Percentiles rank a stretch among this genome's conserved stretches.
Conservation (phyloP, 2,888 invertebrate genomes). For the Tyria jacobaeae region DNA sequence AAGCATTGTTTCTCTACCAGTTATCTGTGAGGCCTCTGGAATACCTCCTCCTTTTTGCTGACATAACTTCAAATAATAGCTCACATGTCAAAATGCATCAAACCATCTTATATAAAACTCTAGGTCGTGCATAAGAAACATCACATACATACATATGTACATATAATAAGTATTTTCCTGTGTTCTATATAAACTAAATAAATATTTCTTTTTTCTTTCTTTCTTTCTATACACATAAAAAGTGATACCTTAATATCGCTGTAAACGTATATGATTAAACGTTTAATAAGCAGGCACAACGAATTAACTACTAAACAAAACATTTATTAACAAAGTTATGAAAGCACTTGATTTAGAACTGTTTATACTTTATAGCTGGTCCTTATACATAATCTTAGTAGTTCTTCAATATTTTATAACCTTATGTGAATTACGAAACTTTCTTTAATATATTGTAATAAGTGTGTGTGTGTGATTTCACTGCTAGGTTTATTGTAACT, state of each 20-base stretch:
- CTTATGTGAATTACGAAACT: background rate
- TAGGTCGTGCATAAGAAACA: too few species aligned
- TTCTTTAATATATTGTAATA: background rate
- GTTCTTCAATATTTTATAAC: conserved; percentile 1
- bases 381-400: conserved; percentile 6
- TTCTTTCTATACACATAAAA: background rate
- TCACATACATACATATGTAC: background rate
- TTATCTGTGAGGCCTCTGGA: too few species aligned
- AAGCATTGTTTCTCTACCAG: too few species aligned
- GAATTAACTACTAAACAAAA: background rate
- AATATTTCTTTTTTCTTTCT: too few species aligned
- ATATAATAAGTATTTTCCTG: background rate
- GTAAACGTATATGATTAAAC: background rate
- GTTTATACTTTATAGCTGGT: background rate
- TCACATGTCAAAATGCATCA: too few species aligned
- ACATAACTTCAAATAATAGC: too few species aligned
- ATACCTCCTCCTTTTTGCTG: too few species aligned
- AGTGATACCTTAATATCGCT: background rate
- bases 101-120: too few species aligned
- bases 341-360: conserved; percentile 1
- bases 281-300: background rate
- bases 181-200: background rate
- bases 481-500: background rate
- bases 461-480: background rate
- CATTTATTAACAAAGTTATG: conserved; percentile 9